Conservation (phyloP, 2,113 vertebrate genomes). For the Apus apus region DNA sequence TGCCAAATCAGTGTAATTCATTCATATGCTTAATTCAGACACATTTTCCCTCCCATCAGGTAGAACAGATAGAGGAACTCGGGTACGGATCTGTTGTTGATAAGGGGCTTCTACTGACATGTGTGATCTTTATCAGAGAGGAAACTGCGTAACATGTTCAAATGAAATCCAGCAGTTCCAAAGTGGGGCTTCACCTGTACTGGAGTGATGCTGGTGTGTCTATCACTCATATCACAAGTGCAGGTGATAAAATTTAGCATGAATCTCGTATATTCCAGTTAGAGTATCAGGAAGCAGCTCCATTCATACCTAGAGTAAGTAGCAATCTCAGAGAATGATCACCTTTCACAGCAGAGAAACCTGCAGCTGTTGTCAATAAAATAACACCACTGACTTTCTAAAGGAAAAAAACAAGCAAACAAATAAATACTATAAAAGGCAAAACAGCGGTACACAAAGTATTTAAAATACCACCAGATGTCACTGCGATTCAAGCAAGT, state of each 20-base stretch:
- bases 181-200: not conserved
- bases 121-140: not conserved
- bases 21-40: rapidly evolving
- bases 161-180: not conserved
- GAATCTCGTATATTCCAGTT: not conserved
- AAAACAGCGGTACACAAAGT: not conserved
- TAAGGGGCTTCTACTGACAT: not conserved
- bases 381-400: not conserved
- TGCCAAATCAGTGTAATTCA: no score
- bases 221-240: not conserved
- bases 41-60: not conserved
- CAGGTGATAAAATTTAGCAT: not conserved
- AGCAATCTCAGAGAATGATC: not conserved
- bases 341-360: not conserved
- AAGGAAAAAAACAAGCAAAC: not conserved
- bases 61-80: no score
- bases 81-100: no score
- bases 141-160: not conserved
- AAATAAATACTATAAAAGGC: not conserved
- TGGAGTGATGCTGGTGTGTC: not conserved
- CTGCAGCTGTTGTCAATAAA: not conserved
- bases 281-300: not conserved
- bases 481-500: slow-evolving; percentile 14
- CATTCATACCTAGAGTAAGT: not conserved
- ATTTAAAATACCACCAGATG: slow-evolving; percentile 19